These are phyloP conservation scores for Epistrophella euchroma DNA, from an alignment of 2,888 invertebrate genomes.

Conservation along the genomic window DNA sequence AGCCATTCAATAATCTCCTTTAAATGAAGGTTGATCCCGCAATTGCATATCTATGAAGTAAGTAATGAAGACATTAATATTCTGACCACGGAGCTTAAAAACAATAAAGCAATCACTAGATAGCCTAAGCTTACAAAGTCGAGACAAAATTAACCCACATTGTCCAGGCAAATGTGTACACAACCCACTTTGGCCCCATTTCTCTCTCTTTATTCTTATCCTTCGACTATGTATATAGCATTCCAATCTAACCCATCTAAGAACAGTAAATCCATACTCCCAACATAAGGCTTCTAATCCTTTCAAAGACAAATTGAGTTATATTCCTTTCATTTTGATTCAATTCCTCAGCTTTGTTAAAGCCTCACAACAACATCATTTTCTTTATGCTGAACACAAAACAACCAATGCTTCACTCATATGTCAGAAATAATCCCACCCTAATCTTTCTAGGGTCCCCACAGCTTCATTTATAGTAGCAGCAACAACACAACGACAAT, in stretches of 20 bases:
- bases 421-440: slow-evolving; percentile 24
- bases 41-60: neutral
- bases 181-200: neutral
- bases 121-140: neutral
- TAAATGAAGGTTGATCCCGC: neutral
- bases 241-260: neutral
- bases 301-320: slow-evolving; percentile 48
- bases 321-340: slow-evolving; percentile 31
- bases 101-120: slow-evolving; percentile 27
- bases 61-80: slow-evolving; percentile 32
- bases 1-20: neutral
- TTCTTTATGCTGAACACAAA: neutral
- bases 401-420: slow-evolving; percentile 26
- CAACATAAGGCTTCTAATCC: slow-evolving; percentile 15
- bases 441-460: slow-evolving; percentile 3
- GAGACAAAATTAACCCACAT: neutral
- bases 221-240: neutral
- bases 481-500: neutral
- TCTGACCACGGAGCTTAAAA: neutral
- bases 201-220: neutral
- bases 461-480: neutral
- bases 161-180: neutral
- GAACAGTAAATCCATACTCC: slow-evolving; percentile 2
- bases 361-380: slow-evolving; percentile 34
- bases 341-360: slow-evolving; percentile 26